Conservation (phyloP, 2,888 invertebrate species). For the Chydorus sphaericus region DNA sequence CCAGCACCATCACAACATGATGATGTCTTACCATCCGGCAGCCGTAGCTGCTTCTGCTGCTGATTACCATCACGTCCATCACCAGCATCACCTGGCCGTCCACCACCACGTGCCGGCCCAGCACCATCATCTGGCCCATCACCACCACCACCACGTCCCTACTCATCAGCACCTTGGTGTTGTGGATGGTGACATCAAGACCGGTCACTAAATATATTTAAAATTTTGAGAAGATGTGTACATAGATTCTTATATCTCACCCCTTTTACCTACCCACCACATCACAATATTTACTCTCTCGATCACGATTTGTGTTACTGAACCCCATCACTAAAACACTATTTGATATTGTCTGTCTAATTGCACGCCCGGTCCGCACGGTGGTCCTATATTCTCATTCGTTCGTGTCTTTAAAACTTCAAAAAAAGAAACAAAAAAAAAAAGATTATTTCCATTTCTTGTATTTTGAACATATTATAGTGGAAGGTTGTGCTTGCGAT, state of each 20-base stretch:
- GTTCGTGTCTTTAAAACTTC: no score
- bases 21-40: not conserved
- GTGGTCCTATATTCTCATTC: no score
- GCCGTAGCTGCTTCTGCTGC: no score
- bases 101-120: not conserved
- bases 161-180: not conserved
- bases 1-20: conserved; percentile 1
- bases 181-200: not conserved
- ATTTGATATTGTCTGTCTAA: no score
- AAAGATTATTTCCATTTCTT: no score
- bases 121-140: not conserved
- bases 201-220: not conserved
- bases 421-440: no score
- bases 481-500: no score
- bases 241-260: no score
- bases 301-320: not conserved
- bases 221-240: no score
- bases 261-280: not conserved
- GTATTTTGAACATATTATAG: no score
- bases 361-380: no score
- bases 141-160: not conserved
- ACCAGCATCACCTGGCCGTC: not conserved
- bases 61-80: conserved; percentile 1
- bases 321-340: not conserved
- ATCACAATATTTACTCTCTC: not conserved